phyloP scores from a whole-genome alignment of 2,113 vertebrate genomes.

The Tauraco erythrolophus region DNA sequence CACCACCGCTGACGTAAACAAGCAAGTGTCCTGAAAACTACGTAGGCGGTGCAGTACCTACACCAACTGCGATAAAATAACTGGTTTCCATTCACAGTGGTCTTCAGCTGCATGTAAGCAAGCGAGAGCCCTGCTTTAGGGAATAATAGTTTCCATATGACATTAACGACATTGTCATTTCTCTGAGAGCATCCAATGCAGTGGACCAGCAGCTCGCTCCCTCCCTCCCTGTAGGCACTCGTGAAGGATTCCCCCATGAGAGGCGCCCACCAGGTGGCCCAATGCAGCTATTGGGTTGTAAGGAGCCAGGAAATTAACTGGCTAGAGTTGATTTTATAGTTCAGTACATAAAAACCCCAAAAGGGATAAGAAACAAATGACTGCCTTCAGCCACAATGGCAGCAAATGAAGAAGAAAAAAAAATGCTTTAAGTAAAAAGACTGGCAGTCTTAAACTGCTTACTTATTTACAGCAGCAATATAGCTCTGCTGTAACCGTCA shows the following conservation, averaged over 20 bases:
- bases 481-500: neutral
- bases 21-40: neutral
- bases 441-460: neutral
- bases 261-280: neutral
- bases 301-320: neutral
- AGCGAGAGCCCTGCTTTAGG: neutral
- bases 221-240: neutral
- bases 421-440: neutral
- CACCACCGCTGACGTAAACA: neutral
- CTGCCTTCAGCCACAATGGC: neutral
- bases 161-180: no score
- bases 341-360: neutral
- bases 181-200: neutral
- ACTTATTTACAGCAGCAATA: neutral
- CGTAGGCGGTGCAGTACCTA: neutral
- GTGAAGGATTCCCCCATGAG: neutral
- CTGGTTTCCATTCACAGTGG: neutral
- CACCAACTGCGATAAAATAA: neutral
- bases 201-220: accelerated
- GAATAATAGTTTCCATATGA: accelerated
- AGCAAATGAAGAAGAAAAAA: neutral
- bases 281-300: accelerated
- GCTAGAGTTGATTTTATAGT: neutral
- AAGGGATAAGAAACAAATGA: neutral
- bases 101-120: neutral